Evolutionary conservation across 2,888 invertebrate species (phyloP).

Genomic region (Tanytarsus gracilentus): DNA sequence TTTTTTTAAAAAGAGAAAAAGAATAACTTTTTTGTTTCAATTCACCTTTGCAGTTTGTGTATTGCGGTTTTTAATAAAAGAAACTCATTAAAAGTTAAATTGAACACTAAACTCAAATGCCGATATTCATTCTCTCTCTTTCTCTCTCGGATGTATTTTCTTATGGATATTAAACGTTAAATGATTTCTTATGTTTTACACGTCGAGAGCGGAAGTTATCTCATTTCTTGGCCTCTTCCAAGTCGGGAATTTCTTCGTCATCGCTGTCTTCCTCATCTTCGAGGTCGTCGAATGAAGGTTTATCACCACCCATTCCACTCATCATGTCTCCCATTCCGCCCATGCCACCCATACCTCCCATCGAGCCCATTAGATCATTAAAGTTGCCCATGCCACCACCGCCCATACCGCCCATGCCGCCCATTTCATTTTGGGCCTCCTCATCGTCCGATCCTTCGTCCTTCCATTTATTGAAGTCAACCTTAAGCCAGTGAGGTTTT

Average conservation of each 20-base stretch:
- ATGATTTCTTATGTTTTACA: too few species aligned
- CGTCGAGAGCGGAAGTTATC: too few species aligned
- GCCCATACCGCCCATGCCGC: constrained; percentile 36
- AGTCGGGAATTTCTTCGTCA: constrained; percentile 42
- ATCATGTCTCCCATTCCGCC: background rate
- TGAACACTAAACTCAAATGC: too few species aligned
- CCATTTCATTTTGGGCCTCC: constrained; percentile 44
- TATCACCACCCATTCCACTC: constrained; percentile 39
- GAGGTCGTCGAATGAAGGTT: constrained; percentile 67
- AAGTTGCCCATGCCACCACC: constrained; percentile 44
- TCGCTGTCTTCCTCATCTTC: constrained; percentile 61
- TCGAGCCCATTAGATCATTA: constrained; percentile 48
- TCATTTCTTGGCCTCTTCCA: constrained; percentile 18
- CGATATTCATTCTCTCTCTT: too few species aligned
- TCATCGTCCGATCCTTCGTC: constrained; percentile 92
- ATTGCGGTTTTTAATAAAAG: background rate
- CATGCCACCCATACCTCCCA: constrained; percentile 48
- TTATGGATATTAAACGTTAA: too few species aligned
- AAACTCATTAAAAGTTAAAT: constrained; percentile 2
- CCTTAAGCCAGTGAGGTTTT: constrained; percentile 92
- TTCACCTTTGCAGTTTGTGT: too few species aligned
- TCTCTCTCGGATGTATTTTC: too few species aligned
- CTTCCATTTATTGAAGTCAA: constrained; percentile 96
- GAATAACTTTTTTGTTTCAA: too few species aligned
- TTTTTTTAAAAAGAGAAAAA: too few species aligned